Evolutionary conservation across 2,888 invertebrate genomes (phyloP), one percentile per base, ranked within the genome.

Genomic region (Drosophila algonquin): DNA sequence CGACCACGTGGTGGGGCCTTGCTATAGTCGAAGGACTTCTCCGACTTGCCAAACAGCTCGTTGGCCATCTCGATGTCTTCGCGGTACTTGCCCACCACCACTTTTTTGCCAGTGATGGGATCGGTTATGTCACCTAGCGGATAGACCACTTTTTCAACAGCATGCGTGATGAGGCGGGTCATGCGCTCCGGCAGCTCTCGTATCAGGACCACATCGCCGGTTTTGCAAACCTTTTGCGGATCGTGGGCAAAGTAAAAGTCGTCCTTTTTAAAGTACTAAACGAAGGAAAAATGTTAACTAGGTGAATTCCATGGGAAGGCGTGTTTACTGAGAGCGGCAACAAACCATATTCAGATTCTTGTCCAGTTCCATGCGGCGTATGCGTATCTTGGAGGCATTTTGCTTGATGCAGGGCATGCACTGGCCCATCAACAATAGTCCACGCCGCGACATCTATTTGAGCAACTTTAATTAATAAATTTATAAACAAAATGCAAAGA

Each of bases 41-140:
- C 91, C 0, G 94, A 93, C 92, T 95, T 94, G 53, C 97, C 97
- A 93, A 94, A 97, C 30, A 96, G 77, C 89, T 95, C 93, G 76
- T 93, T 94, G 61, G 94, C 93, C 83, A 93, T 94, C 52, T 96
- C 95, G 71, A 97, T 94, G 65, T 96, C 94, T 70, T 97, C 96
- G 87, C 97, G 94, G 89, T 96, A 97, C 87, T 93, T 93, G 72
- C 94, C 94, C 57, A 93, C 95, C 0, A 96, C 95, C 47, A 96
- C 95, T 91, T 96, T 95, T 90, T 96, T 96, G 16, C 96, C 96
- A 50, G 96, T 96, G 27, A 98, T 93, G 2, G 98, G 98, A 92
- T 97, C 97, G n/a, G 95, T 96, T 57, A 97, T 93, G 92, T 98
- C 97, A 79, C 98, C 98, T 80, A 95, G 93, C 2, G 95, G 96